phyloP scores from a whole-genome alignment of 1,140 invertebrate genomes.

The Scaptomyza pallida region DNA sequence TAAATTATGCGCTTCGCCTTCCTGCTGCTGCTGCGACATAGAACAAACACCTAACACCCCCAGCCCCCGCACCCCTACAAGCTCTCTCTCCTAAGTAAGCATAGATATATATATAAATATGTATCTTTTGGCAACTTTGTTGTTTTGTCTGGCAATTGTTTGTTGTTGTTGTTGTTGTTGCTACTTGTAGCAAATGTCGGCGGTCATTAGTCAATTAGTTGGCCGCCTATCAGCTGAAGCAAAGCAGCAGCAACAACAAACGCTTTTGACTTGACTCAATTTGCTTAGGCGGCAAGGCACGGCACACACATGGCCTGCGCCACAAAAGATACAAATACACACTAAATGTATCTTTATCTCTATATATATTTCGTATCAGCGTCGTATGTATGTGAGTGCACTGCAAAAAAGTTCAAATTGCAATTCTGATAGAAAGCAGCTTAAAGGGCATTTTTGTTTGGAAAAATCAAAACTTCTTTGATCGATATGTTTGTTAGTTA shows the following conservation, averaged over 20 bases:
- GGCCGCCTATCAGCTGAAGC: slow-evolving; percentile 36
- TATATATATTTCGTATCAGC: neutral
- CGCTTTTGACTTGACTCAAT: slow-evolving; percentile 33
- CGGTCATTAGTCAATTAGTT: slow-evolving; percentile 71
- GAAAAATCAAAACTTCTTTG: too few relatives aligned
- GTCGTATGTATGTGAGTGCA: too few relatives aligned
- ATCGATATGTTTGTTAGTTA: too few relatives aligned
- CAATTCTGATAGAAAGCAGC: too few relatives aligned
- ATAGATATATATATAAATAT: slow-evolving; percentile 39
- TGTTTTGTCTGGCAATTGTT: slow-evolving; percentile 9
- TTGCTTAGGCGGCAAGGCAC: slow-evolving; percentile 12
- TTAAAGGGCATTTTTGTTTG: slow-evolving; percentile 1
- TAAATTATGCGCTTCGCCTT: slow-evolving; percentile 60
- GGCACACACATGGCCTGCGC: slow-evolving; percentile 3
- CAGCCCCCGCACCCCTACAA: too few relatives aligned
- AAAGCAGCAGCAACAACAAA: neutral
- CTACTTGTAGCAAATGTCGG: slow-evolving; percentile 61
- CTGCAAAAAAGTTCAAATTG: too few relatives aligned
- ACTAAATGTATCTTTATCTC: slow-evolving; percentile 13
- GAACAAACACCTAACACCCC: neutral
- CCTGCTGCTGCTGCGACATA: neutral
- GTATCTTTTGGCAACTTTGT: slow-evolving; percentile 24
- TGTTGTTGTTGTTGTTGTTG: slow-evolving; percentile 37
- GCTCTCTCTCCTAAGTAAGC: slow-evolving; percentile 22
- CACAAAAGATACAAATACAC: neutral